These are phyloP conservation scores for Cryptotermes secundus DNA, from an alignment of 1,140 invertebrate genomes.

Conservation along the genomic window DNA sequence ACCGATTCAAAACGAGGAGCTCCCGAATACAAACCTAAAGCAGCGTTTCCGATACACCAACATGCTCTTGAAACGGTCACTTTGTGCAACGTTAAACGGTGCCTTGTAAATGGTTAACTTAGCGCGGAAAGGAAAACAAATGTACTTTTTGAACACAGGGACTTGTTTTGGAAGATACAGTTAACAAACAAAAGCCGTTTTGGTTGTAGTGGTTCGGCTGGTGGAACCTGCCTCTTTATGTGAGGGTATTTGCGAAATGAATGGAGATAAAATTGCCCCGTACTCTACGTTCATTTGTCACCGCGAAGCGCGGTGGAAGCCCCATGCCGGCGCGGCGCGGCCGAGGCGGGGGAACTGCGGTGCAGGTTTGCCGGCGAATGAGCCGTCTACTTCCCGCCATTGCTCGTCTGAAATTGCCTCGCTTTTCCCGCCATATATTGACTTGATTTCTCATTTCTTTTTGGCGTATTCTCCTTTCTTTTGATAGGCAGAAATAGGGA, in stretches of 20 bases:
- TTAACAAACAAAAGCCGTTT: neutral
- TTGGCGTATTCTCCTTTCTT: neutral
- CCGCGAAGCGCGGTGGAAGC: neutral
- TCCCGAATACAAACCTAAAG: no score
- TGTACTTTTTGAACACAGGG: neutral
- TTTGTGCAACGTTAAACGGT: no score
- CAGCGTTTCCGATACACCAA: no score
- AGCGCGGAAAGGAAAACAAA: neutral
- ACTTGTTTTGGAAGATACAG: neutral
- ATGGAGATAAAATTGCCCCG: neutral
- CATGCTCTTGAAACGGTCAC: no score
- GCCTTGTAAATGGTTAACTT: neutral
- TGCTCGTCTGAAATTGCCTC: neutral
- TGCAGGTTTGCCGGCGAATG: no score
- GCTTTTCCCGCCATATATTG: neutral
- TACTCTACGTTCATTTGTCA: neutral
- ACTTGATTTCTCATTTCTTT: constrained; percentile 1
- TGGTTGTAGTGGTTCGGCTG: neutral
- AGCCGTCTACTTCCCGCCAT: neutral
- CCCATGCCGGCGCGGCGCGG: no score
- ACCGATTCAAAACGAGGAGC: no score
- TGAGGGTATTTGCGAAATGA: neutral
- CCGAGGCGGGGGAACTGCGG: neutral
- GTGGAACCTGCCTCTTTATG: neutral
- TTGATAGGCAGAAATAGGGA: no score